Evolutionary conservation across 2,113 vertebrate species (phyloP), one percentile per base, ranked within the genome.

Genomic region (Hippocampus comes): DNA sequence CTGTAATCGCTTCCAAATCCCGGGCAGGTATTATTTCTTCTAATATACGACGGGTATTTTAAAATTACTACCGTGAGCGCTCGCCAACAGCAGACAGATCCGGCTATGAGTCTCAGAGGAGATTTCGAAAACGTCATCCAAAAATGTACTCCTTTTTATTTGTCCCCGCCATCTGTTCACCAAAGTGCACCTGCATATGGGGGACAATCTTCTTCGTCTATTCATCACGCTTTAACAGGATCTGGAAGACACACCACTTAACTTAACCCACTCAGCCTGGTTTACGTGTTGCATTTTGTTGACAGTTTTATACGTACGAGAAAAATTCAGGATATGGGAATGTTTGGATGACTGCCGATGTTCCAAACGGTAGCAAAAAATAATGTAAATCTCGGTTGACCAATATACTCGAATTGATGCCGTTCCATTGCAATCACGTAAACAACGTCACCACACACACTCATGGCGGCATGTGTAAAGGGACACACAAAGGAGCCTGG

Each of bases 161-260:
- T 84, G 72, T 27, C 63, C 21, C 63, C 23, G 34, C 82, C 80
- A 84, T 86, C 76, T 86, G 85, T 84, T 82, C 72, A 75, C 9
- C 55, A 67, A 68, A 63, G 70, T 49, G 68, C 56, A 69, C 71
- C 59, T 68, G 70, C 72, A n/a, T 27, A 75, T 55, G 70, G 7
- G 7, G 4, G 21, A 25, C 67, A 42, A 5, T 66, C 69, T 63
- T 14, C 66, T 53, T 71, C 81, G 63, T 38, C 34, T 38, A 76
- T 86, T 89, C 84, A 86, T 71, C 78, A 67, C 72, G 30, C 69
- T 34, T 84, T 78, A 90, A 88, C 88, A 81, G 79, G 84, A 87
- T 87, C 85, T 82, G 63, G 25, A 77, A 57, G 70, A 82, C 82
- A 78, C n/a, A 82, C 71, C 73, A 77, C 81, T 84, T 83, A 78